Conservation (phyloP, 2,888 invertebrate genomes). For the Drosophila histrio region DNA sequence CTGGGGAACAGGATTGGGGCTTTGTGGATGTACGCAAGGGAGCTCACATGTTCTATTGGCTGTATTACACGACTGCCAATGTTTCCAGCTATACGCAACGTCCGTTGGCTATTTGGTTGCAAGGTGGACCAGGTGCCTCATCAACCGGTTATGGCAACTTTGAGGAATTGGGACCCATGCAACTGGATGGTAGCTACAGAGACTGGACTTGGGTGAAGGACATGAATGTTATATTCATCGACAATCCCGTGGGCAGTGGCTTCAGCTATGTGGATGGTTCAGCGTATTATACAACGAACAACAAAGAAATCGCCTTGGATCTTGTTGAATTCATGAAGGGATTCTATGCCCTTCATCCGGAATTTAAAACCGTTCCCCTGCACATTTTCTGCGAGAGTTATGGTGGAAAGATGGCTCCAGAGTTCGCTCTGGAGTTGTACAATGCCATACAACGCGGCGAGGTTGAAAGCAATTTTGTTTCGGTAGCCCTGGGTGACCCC, state of each 20-base stretch:
- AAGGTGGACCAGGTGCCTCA: conserved; percentile 94
- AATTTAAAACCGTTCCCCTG: conserved; percentile 89
- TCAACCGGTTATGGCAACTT: conserved; percentile 95
- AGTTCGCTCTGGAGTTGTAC: conserved; percentile 87
- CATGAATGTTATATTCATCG: conserved; percentile 93
- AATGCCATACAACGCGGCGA: conserved; percentile 88
- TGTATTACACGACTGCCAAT: conserved; percentile 90
- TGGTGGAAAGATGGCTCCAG: conserved; percentile 96
- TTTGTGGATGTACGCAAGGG: conserved; percentile 89
- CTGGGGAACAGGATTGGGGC: conserved; percentile 89
- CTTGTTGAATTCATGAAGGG: conserved; percentile 89
- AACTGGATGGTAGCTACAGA: conserved; percentile 88
- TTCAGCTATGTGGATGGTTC: conserved; percentile 90
- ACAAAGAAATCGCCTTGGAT: conserved; percentile 89
- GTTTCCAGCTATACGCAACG: conserved; percentile 87
- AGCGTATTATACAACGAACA: conserved; percentile 85
- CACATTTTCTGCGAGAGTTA: conserved; percentile 96
- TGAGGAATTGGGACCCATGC: conserved; percentile 91
- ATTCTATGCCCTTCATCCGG: conserved; percentile 88
- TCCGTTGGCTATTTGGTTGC: conserved; percentile 94
- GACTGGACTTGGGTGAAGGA: conserved; percentile 91
- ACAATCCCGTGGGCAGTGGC: conserved; percentile 95
- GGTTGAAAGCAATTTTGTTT: conserved; percentile 89
- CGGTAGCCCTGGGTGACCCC: conserved; percentile 93
- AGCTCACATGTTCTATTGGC: conserved; percentile 95